Percentiles rank a stretch among this genome's conserved stretches.
Evolutionary conservation across 2,888 invertebrate genomes (phyloP).

Genomic region (Hipparchia semele): DNA sequence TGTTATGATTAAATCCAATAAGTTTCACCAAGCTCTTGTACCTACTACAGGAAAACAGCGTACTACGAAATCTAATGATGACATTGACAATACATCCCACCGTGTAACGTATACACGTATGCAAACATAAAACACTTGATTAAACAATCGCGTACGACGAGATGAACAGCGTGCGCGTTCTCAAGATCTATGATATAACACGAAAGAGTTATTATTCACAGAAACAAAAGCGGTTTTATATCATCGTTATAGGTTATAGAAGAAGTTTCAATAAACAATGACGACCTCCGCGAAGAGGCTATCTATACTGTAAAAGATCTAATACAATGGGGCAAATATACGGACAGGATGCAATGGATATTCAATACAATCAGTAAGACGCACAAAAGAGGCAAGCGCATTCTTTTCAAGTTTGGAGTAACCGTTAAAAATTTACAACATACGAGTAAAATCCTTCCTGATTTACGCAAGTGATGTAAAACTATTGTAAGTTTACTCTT

Average conservation of each 20-base stretch:
- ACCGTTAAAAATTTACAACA: slow-evolving; percentile 37
- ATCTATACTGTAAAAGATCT: slow-evolving; percentile 48
- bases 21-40: neutral
- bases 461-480: slow-evolving; percentile 39
- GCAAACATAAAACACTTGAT: slow-evolving; percentile 30
- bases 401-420: slow-evolving; percentile 24
- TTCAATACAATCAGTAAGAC: slow-evolving; percentile 29
- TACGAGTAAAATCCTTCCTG: slow-evolving; percentile 34
- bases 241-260: slow-evolving; percentile 22
- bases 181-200: slow-evolving; percentile 30
- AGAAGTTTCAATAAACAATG: slow-evolving; percentile 55
- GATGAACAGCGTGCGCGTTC: slow-evolving; percentile 22
- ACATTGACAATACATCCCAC: slow-evolving; percentile 20
- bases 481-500: slow-evolving; percentile 55
- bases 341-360: slow-evolving; percentile 27
- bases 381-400: slow-evolving; percentile 30
- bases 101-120: slow-evolving; percentile 17
- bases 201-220: slow-evolving; percentile 23
- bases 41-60: slow-evolving; percentile 11
- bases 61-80: slow-evolving; percentile 42
- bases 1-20: neutral
- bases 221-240: slow-evolving; percentile 36
- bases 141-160: slow-evolving; percentile 30
- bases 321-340: slow-evolving; percentile 33
- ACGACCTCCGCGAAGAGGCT: slow-evolving; percentile 53